A percentile compares a stretch with the other conserved stretches of the same genome.
These are phyloP conservation scores for Rousettus madagascariensis DNA, from an alignment of 2,797 vertebrate species.

Conservation along the genomic window DNA sequence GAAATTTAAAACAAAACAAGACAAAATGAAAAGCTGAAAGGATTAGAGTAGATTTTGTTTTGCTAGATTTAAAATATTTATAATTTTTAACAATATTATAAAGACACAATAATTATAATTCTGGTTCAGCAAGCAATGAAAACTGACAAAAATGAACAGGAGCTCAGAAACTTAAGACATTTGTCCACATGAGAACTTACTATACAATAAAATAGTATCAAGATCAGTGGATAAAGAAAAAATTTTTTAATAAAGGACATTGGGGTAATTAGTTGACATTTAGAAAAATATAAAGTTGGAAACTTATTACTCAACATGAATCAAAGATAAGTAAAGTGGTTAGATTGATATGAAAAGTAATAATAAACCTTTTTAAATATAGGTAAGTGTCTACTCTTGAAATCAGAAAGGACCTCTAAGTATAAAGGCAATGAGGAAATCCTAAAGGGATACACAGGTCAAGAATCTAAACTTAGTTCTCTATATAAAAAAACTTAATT, in stretches of 20 bases:
- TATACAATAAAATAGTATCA: neutral
- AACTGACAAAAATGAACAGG: neutral
- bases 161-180: neutral
- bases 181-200: neutral
- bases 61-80: neutral
- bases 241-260: neutral
- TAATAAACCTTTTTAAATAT: neutral
- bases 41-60: neutral
- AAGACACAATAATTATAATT: slow-evolving; percentile 22
- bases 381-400: neutral
- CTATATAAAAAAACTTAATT: neutral
- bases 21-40: neutral
- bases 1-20: neutral
- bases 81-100: neutral
- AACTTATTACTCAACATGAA: neutral
- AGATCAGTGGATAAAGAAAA: neutral
- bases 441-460: neutral
- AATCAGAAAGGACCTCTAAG: slow-evolving; percentile 17
- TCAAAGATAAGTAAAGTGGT: neutral
- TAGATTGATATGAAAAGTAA: neutral
- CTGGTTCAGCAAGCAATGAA: neutral
- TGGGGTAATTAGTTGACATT: slow-evolving; percentile 12
- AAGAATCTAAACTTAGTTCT: neutral
- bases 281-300: slow-evolving; percentile 21
- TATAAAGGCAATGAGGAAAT: slow-evolving; percentile 34